Conservation (phyloP, 2,888 invertebrate genomes). For the Amblyjoppa fuscipennis region DNA sequence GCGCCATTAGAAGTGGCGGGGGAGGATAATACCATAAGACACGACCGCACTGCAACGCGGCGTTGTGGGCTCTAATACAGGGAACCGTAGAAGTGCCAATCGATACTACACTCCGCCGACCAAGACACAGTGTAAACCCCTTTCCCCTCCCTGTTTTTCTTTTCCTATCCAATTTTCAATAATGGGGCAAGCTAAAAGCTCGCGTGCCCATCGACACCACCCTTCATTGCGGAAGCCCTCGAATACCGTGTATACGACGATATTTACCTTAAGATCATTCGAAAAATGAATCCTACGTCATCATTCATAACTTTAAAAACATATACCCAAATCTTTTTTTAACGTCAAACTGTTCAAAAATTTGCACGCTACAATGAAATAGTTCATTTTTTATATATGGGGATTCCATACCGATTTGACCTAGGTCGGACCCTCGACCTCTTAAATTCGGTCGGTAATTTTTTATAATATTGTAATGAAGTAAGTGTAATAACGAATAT, state of each 20-base stretch:
- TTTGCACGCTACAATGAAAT: too few relatives aligned
- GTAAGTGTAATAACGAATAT: too few relatives aligned
- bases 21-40: constrained; percentile 74
- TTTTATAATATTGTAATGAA: too few relatives aligned
- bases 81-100: constrained; percentile 74
- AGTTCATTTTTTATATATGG: too few relatives aligned
- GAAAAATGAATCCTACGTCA: neutral
- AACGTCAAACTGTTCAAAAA: neutral
- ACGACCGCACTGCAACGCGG: constrained; percentile 69
- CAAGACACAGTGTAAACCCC: constrained; percentile 35
- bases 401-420: too few relatives aligned
- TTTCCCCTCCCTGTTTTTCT: constrained; percentile 19
- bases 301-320: neutral
- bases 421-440: too few relatives aligned
- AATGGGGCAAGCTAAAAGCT: constrained; percentile 32
- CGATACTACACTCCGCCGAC: constrained; percentile 68
- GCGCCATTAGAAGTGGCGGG: constrained; percentile 68
- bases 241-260: neutral
- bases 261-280: neutral
- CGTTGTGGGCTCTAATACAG: constrained; percentile 52
- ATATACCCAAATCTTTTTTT: neutral
- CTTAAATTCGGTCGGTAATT: too few relatives aligned
- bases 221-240: constrained; percentile 14
- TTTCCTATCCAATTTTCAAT: constrained; percentile 47
- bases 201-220: constrained; percentile 62